Percentiles rank a stretch among this genome's conserved stretches.
These are phyloP conservation scores for Rhopilema esculentum DNA, from an alignment of 30 jellyfish, hydroid and myxozoan species.

Conservation along the genomic window DNA sequence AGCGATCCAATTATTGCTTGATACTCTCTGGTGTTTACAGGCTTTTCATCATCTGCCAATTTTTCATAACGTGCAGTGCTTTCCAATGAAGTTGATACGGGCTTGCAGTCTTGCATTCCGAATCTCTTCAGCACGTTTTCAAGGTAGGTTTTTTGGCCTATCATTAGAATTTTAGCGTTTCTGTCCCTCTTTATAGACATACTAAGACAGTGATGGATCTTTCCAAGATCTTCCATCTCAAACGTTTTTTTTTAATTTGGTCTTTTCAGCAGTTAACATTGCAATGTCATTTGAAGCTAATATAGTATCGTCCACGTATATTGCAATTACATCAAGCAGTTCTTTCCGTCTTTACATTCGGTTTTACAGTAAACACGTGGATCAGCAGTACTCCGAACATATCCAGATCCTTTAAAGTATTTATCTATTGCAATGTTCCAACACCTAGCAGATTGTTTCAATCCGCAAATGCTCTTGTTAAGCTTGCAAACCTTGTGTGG, in stretches of 20 bases:
- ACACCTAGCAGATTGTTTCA: conserved; percentile 72
- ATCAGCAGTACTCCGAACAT: conserved; percentile 53
- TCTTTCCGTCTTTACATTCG: conserved; percentile 9
- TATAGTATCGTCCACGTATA: conserved; percentile 37
- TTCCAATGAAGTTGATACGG: conserved; percentile 54
- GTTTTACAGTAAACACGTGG: conserved; percentile 49
- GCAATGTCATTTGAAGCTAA: conserved; percentile 36
- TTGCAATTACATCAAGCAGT: neutral
- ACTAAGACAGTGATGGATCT: conserved; percentile 30
- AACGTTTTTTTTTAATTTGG: neutral
- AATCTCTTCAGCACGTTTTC: conserved; percentile 44
- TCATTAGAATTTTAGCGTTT: neutral
- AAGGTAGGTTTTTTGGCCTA: conserved; percentile 39
- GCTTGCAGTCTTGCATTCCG: conserved; percentile 49
- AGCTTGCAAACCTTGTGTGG: conserved; percentile 63
- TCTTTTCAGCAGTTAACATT: conserved; percentile 24
- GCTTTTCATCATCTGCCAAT: conserved; percentile 8
- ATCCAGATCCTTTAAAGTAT: conserved; percentile 20
- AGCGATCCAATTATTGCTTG: conserved; percentile 35
- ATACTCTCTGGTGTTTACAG: conserved; percentile 18
- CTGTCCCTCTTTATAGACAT: conserved; percentile 59
- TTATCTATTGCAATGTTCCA: conserved; percentile 63
- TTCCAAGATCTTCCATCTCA: conserved; percentile 64
- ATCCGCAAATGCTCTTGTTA: conserved; percentile 64
- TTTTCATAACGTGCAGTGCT: neutral